Base-by-base conservation (phyloP, 2,888 invertebrate species). In the Spisula subtruncata region DNA sequence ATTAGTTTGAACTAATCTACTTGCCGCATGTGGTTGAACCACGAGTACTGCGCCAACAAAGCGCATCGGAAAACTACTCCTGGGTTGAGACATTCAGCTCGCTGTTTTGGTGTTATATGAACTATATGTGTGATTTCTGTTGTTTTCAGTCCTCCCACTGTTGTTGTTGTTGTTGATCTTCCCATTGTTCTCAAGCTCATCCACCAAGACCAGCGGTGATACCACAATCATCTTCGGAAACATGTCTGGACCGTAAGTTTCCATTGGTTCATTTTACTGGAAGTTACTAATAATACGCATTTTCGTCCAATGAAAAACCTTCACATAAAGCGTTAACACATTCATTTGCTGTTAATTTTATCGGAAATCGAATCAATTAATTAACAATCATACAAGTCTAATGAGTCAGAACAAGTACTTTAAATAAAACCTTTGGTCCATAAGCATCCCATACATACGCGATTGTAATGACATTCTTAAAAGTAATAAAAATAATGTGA, bases 191-290 rank as follows among this genome's bases (percentile, higher is more conserved):
- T 18, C 29, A 32, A 75, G 35, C 75, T 75, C 75, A 35, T 75
- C 75, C 12, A 12, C 32, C n/a, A 35, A 5, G 8, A 29, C n/a
- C 48, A 80, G 18, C 25, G 84, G 83, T 80, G 35, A 75, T 46
- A 89, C 86, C 46, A 89, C 85, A 18, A 54, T 89, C 10, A 83
- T 89, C 83, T 86, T 60, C 83, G 86, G 89, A 14, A 89, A 89
- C 86, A 80, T 86, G 25, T 86, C 89, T 29, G 89, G 79, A 75
- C 81, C 85, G 82, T 85, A 82, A 85, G 85, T 88, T n/a, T n/a
- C 51, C 60, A 35, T 14, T 18, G 14, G 29, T 32, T 75, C 1
- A 75, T 35, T 32, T 32, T 32, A 35, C 75, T 35, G 75, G 75
- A 32, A 18, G 18, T 75, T 35, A 35, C 32, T 35, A 14, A 32